Conservation (phyloP, 2,888 invertebrate species). For the Altica lythri region DNA sequence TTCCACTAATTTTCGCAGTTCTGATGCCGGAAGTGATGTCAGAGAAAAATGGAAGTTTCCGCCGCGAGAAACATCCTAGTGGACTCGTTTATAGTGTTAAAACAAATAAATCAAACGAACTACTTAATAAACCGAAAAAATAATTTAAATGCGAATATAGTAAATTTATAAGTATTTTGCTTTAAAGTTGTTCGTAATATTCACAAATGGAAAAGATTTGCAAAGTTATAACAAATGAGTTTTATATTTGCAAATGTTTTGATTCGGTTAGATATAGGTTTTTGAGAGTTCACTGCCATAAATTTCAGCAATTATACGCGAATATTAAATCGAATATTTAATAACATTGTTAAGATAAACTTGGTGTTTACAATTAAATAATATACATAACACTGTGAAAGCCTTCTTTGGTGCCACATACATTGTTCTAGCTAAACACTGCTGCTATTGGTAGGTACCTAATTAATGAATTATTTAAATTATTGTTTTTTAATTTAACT, state of each 20-base stretch:
- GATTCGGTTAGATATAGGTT: neutral
- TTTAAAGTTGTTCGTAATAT: conserved; percentile 36
- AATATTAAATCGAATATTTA: conserved; percentile 8
- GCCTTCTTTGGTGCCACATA: too few species aligned
- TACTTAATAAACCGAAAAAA: conserved; percentile 34
- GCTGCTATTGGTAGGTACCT: too few species aligned
- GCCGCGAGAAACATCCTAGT: conserved; percentile 53
- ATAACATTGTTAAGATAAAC: too few species aligned
- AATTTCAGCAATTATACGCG: conserved; percentile 32
- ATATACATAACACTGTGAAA: too few species aligned
- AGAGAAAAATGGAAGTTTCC: conserved; percentile 56
- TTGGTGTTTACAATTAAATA: too few species aligned
- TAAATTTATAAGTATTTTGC: conserved; percentile 41
- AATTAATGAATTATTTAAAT: too few species aligned
- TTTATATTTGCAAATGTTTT: conserved; percentile 2
- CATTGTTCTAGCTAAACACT: too few species aligned
- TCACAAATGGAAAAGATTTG: conserved; percentile 41
- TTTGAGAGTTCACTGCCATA: conserved; percentile 39
- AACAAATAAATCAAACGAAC: conserved; percentile 44
- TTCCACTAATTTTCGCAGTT: conserved; percentile 46
- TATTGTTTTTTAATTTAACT: too few species aligned
- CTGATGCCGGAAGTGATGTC: conserved; percentile 49
- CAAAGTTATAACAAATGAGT: conserved; percentile 39
- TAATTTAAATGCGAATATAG: conserved; percentile 39
- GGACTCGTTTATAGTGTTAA: conserved; percentile 45